phyloP scores from a whole-genome alignment of 2,113 vertebrate species.

The Pelusios castaneus region DNA sequence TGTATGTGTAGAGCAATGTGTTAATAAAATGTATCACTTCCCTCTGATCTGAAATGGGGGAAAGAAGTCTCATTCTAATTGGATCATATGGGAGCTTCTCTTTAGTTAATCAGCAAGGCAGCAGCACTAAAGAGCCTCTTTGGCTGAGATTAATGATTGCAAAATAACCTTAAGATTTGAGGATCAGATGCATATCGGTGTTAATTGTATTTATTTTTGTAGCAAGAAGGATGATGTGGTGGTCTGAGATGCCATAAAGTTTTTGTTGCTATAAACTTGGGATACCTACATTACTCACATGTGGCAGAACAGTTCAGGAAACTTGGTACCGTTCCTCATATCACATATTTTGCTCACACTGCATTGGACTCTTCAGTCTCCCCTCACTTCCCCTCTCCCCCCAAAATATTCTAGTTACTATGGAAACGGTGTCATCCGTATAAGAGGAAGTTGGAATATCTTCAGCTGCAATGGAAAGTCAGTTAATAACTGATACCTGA shows the following conservation, averaged over 20 bases:
- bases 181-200: slow-evolving; percentile 9
- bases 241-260: neutral
- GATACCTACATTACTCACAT: neutral
- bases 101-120: slow-evolving; percentile 57
- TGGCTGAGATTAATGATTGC: slow-evolving; percentile 55
- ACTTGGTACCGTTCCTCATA: neutral
- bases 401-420: slow-evolving; percentile 71
- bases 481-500: neutral
- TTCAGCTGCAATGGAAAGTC: neutral
- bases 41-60: neutral
- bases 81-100: slow-evolving; percentile 62
- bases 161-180: slow-evolving; percentile 33
- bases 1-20: slow-evolving; percentile 27
- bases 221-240: neutral
- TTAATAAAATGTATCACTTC: slow-evolving; percentile 38
- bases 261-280: neutral
- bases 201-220: slow-evolving; percentile 44
- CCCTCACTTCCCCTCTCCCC: slow-evolving; percentile 19
- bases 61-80: slow-evolving; percentile 44
- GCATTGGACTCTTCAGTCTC: slow-evolving; percentile 11
- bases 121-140: neutral
- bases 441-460: slow-evolving; percentile 39
- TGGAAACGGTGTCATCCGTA: slow-evolving; percentile 65
- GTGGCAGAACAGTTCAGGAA: neutral
- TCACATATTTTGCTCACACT: neutral